phyloP scores from a whole-genome alignment of 2,888 invertebrate species.

The Sphinx pinastri region DNA sequence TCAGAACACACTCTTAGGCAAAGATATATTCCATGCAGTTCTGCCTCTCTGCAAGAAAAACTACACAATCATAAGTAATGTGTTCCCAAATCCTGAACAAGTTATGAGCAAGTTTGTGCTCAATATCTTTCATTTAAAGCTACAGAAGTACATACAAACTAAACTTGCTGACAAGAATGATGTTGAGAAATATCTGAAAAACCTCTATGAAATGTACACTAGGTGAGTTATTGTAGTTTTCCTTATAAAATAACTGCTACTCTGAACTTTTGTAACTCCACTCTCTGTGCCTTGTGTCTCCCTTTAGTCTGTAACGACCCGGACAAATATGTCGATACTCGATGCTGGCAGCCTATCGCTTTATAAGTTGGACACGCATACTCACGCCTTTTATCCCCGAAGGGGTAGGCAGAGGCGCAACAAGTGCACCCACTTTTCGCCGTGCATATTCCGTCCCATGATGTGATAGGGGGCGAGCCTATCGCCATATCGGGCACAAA shows the following conservation, averaged over 20 bases:
- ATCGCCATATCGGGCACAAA: too few species aligned
- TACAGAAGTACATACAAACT: constrained; percentile 93
- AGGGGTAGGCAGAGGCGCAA: too few species aligned
- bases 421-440: too few species aligned
- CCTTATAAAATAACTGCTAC: not conserved
- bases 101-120: constrained; percentile 99
- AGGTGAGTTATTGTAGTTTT: constrained; percentile 81
- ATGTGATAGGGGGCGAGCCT: too few species aligned
- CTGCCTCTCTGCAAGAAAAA: constrained; percentile 95
- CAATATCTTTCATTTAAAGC: constrained; percentile 96
- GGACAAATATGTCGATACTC: too few species aligned
- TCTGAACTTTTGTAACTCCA: too few species aligned
- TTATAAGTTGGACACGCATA: too few species aligned
- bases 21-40: constrained; percentile 95
- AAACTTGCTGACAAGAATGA: constrained; percentile 92
- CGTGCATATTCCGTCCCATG: too few species aligned
- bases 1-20: constrained; percentile 92
- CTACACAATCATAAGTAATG: constrained; percentile 91
- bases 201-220: constrained; percentile 94
- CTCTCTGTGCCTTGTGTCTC: too few species aligned
- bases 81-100: constrained; percentile 97
- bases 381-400: too few species aligned
- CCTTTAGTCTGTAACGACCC: too few species aligned
- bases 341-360: too few species aligned
- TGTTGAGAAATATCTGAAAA: constrained; percentile 94